Percentiles rank a stretch among this genome's conserved stretches.
These are phyloP conservation scores for Zaprionus capensis DNA, from an alignment of 1,140 invertebrate genomes.

Conservation along the genomic window DNA sequence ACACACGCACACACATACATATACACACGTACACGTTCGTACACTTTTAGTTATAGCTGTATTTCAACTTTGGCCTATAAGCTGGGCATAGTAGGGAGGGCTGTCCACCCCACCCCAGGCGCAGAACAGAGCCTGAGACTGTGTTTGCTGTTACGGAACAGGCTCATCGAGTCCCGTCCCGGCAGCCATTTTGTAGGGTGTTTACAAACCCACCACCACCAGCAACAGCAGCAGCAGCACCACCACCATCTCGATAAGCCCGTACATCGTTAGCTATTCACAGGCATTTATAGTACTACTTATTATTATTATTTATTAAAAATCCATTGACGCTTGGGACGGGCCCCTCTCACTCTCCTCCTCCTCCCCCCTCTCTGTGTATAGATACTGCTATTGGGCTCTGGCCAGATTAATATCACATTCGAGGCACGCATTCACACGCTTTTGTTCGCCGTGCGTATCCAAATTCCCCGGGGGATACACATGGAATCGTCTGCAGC, in stretches of 20 bases:
- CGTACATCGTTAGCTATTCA: constrained; percentile 61
- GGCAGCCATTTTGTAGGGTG: constrained; percentile 60
- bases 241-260: constrained; percentile 26
- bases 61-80: constrained; percentile 80
- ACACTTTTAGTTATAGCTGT: constrained; percentile 21
- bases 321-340: constrained; percentile 70
- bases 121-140: background rate
- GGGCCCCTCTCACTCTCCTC: background rate
- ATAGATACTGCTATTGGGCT: constrained; percentile 28
- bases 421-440: constrained; percentile 78
- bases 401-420: constrained; percentile 67
- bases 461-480: constrained; percentile 75
- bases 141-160: constrained; percentile 52
- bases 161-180: constrained; percentile 47
- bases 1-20: constrained; percentile 28
- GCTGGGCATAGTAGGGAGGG: constrained; percentile 38
- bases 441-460: constrained; percentile 68
- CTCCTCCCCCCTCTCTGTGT: background rate
- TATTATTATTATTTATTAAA: constrained; percentile 71
- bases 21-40: constrained; percentile 21
- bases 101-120: background rate
- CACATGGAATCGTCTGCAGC: constrained; percentile 20
- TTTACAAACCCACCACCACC: constrained; percentile 39
- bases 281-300: constrained; percentile 61
- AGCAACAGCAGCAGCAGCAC: background rate